phyloP scores from a whole-genome alignment of 2,113 vertebrate genomes.

The Mus pahari region DNA sequence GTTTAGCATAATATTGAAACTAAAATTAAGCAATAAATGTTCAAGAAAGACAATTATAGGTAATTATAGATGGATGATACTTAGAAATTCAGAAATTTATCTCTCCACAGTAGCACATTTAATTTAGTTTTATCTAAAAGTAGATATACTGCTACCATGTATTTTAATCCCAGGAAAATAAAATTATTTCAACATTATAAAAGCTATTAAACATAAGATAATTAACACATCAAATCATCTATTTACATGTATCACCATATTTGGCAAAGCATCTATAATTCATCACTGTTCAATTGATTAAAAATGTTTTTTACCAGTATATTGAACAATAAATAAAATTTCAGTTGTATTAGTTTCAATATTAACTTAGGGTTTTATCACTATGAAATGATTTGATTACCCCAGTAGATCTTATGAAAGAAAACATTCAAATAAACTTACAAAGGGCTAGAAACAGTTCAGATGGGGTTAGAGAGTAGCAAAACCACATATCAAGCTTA shows the following conservation, averaged over 20 bases:
- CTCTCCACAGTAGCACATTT: background rate
- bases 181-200: background rate
- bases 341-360: background rate
- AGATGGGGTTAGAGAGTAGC: background rate
- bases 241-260: background rate
- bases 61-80: background rate
- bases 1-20: background rate
- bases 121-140: background rate
- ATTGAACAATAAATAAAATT: background rate
- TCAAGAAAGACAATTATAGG: conserved; percentile 3
- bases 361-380: background rate
- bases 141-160: background rate
- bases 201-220: background rate
- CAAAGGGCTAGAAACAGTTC: background rate
- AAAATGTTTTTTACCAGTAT: background rate
- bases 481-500: background rate
- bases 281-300: background rate
- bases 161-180: background rate
- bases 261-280: conserved; percentile 4
- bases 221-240: conserved; percentile 5
- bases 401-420: background rate
- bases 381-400: background rate
- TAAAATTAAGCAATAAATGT: conserved; percentile 24
- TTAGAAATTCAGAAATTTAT: background rate
- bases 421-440: background rate